A percentile compares a stretch with the other conserved stretches of the same genome.
Evolutionary conservation across 1,140 invertebrate species (phyloP).

Genomic region (Caenorhabditis inopinata): DNA sequence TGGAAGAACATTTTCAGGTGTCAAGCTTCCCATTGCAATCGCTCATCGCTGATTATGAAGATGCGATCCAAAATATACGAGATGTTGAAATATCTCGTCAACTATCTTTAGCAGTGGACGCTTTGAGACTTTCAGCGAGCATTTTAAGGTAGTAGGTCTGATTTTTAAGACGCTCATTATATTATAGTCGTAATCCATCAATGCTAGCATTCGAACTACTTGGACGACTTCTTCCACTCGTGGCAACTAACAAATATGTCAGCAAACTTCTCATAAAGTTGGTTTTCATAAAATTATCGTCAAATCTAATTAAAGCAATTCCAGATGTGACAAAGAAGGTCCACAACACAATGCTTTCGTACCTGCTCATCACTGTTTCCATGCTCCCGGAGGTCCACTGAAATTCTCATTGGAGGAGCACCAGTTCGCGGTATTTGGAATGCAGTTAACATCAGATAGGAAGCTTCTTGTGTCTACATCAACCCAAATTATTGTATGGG

Average conservation of each 20-base stretch:
- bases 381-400: constrained; percentile 92
- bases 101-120: constrained; percentile 85
- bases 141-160: constrained; percentile 43
- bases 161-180: background rate
- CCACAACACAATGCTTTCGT: constrained; percentile 80
- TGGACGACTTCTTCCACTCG: constrained; percentile 87
- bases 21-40: constrained; percentile 90
- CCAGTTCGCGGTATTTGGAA: constrained; percentile 93
- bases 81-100: constrained; percentile 80
- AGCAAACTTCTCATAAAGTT: constrained; percentile 75
- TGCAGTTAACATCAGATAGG: constrained; percentile 84
- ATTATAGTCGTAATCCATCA: constrained; percentile 81
- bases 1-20: too few species aligned
- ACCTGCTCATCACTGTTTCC: constrained; percentile 86
- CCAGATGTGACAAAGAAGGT: constrained; percentile 78
- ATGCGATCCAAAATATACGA: constrained; percentile 81
- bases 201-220: constrained; percentile 93
- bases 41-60: constrained; percentile 91
- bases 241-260: constrained; percentile 79
- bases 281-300: background rate
- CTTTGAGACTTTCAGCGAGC: constrained; percentile 76
- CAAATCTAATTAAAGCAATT: background rate
- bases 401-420: constrained; percentile 93
- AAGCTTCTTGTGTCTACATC: constrained; percentile 93
- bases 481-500: constrained; percentile 80